Evolutionary conservation across 2,797 vertebrate genomes (phyloP), one percentile per base, ranked within the genome.

Genomic region (Enteromius fasciolatus): DNA sequence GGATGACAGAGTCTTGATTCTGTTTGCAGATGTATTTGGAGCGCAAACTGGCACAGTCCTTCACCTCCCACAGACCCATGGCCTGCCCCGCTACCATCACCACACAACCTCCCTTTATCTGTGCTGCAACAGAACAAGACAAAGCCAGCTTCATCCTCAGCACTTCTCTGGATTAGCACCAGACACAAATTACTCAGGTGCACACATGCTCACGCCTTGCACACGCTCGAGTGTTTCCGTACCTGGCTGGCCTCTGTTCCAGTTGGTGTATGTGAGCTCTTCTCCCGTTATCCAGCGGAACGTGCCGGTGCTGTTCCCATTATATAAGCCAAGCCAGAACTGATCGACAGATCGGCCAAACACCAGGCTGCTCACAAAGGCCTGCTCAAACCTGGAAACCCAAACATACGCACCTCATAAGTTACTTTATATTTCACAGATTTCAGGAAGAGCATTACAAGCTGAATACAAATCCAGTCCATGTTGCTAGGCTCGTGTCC

Each of bases 201-300:
- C 52, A 59, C 52, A 76, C n/a, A 41, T 33, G 25, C 18, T 25
- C 7, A 48, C 46, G 3, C 8, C 23, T 48, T 28, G 2, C 15
- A 70, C 10, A 48, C 3, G 2, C 57, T 68, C 12, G 14, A 39
- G 28, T 69, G 61, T 85, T 11, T 75, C 11, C 52, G n/a, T 82
- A 98, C 98, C 96, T 5, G 98, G 98, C 87, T 99, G 95, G 92
- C 98, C 95, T 11, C 96, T 93, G 87, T 98, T 98, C 98, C 98
- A 99, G 93, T 99, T 96, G 57, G 97, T 98, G 89, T 95, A 99
- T 48, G 89, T 91, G 76, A 99, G 96, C 67, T 96, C 93, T 0
- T 98, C 97, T 0, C 95, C 95, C 0, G 94, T 96, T 87, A 98
- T 94, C 98, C 98, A 99, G 80, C 87, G 95, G 92, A 97, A 98